phyloP scores from a whole-genome alignment of 2,113 vertebrate species.

The Cochlearius cochlearius region DNA sequence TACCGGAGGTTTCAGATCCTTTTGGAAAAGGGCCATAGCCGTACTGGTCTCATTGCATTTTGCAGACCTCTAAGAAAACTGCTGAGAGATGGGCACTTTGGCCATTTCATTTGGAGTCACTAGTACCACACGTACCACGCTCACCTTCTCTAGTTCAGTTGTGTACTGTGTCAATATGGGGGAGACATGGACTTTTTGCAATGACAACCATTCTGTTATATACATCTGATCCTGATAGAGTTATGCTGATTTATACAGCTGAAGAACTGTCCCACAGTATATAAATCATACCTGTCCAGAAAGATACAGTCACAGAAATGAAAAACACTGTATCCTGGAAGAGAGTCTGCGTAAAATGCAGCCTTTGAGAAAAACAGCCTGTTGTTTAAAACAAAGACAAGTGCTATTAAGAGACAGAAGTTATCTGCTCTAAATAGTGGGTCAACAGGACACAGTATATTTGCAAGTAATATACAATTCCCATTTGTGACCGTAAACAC shows the following conservation, averaged over 20 bases:
- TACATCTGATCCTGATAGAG: neutral
- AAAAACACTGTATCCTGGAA: neutral
- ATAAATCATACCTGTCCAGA: neutral
- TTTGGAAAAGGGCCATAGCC: neutral
- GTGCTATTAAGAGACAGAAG: neutral
- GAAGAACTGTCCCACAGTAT: neutral
- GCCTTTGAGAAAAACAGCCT: neutral
- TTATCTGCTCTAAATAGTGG: slow-evolving; percentile 30
- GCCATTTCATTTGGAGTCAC: neutral
- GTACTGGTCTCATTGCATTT: neutral
- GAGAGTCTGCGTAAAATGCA: neutral
- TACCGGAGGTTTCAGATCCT: fast-evolving
- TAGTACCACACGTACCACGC: neutral
- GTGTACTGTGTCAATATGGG: fast-evolving
- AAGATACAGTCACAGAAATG: neutral
- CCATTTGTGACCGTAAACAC: slow-evolving; percentile 59
- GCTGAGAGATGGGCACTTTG: neutral
- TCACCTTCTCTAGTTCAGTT: neutral
- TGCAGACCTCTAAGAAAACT: neutral
- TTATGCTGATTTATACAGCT: neutral
- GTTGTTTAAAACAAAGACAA: neutral
- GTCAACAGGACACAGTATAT: slow-evolving; percentile 39
- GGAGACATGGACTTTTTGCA: neutral
- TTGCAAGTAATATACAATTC: slow-evolving; percentile 44
- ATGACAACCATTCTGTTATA: neutral